These are phyloP conservation scores for Dascillus cervinus DNA, from an alignment of 2,888 invertebrate species.

Conservation along the genomic window DNA sequence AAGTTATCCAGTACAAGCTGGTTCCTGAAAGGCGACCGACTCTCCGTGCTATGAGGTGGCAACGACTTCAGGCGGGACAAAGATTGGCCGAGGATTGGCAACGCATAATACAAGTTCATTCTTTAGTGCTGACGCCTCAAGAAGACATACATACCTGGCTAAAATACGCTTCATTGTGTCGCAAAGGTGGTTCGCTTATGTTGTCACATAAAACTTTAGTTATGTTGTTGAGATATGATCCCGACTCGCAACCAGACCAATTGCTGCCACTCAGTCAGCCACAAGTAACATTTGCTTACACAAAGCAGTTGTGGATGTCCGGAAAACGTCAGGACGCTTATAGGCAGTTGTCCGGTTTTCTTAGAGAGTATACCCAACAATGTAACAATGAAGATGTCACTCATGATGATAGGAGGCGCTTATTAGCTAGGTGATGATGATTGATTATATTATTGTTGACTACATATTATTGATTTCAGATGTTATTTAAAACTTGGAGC, in stretches of 20 bases:
- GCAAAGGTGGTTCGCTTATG: slow-evolving; percentile 81
- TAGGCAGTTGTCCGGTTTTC: slow-evolving; percentile 70
- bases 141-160: slow-evolving; percentile 96
- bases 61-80: slow-evolving; percentile 89
- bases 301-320: slow-evolving; percentile 92
- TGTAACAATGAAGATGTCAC: slow-evolving; percentile 48
- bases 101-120: slow-evolving; percentile 80
- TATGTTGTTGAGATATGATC: slow-evolving; percentile 81
- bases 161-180: slow-evolving; percentile 92
- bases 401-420: slow-evolving; percentile 47
- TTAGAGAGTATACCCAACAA: slow-evolving; percentile 53
- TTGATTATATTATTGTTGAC: no score
- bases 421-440: slow-evolving; percentile 56
- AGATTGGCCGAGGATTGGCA: slow-evolving; percentile 97
- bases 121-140: slow-evolving; percentile 83
- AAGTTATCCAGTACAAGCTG: slow-evolving; percentile 93
- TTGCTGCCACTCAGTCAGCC: slow-evolving; percentile 72
- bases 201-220: slow-evolving; percentile 88
- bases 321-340: slow-evolving; percentile 69
- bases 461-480: slow-evolving; percentile 20
- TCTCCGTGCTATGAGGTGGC: slow-evolving; percentile 80
- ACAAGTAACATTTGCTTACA: slow-evolving; percentile 87
- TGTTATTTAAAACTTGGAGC: slow-evolving; percentile 92
- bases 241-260: slow-evolving; percentile 59
- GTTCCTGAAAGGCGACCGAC: slow-evolving; percentile 72